Conservation (phyloP, 2,797 vertebrate genomes). For the Falco peregrinus region DNA sequence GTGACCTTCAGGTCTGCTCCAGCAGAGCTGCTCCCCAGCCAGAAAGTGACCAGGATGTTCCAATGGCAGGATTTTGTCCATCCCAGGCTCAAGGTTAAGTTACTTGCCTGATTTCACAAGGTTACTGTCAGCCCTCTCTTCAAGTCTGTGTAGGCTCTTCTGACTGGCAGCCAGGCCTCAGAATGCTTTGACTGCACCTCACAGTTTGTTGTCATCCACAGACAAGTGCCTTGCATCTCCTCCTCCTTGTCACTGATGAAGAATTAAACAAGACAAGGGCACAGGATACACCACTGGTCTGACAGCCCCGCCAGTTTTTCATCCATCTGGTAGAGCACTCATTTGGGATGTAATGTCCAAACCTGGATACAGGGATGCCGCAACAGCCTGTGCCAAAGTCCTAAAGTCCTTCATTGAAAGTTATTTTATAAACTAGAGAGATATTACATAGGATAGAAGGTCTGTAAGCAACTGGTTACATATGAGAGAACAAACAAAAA, state of each 20-base stretch:
- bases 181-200: background rate
- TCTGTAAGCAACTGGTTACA: background rate
- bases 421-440: background rate
- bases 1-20: background rate
- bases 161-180: background rate
- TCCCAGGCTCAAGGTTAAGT: background rate
- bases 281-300: background rate
- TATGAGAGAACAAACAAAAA: background rate
- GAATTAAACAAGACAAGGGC: background rate
- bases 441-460: background rate
- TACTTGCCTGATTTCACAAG: background rate
- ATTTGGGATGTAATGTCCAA: background rate
- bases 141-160: background rate
- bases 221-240: background rate
- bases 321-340: background rate
- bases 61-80: accelerated
- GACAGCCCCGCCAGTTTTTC: background rate
- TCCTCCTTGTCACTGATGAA: background rate
- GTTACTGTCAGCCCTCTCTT: background rate
- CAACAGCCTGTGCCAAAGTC: background rate
- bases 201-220: background rate
- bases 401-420: background rate
- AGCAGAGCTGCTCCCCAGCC: background rate
- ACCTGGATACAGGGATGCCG: background rate
- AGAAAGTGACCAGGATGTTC: background rate